Evolutionary conservation across 2,888 invertebrate species (phyloP).

Genomic region (Melanotus villosus): DNA sequence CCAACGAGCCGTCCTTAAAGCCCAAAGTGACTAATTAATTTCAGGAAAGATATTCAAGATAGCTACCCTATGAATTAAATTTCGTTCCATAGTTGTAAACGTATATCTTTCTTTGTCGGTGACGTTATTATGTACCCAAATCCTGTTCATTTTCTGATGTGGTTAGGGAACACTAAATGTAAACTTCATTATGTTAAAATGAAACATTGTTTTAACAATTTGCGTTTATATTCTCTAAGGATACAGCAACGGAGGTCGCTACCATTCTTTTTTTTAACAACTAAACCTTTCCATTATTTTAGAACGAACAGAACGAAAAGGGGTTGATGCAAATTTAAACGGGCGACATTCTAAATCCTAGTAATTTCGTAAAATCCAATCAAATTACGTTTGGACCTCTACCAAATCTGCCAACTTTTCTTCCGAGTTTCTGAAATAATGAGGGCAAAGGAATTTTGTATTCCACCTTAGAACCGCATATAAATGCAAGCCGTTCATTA

Average conservation of each 20-base stretch:
- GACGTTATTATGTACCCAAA: neutral
- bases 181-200: neutral
- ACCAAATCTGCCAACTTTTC: slow-evolving; percentile 28
- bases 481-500: neutral
- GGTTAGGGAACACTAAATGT: neutral
- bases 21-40: slow-evolving; percentile 30
- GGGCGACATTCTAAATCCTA: slow-evolving; percentile 24
- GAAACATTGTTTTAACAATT: slow-evolving; percentile 1
- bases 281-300: slow-evolving; percentile 10
- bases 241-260: neutral
- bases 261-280: neutral
- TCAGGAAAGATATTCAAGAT: slow-evolving; percentile 21
- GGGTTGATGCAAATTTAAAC: slow-evolving; percentile 13
- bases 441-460: slow-evolving; percentile 18
- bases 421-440: slow-evolving; percentile 25
- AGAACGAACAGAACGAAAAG: slow-evolving; percentile 6
- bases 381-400: slow-evolving; percentile 24
- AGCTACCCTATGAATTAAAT: slow-evolving; percentile 17
- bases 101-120: neutral
- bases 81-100: slow-evolving; percentile 4
- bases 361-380: slow-evolving; percentile 33
- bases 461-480: neutral
- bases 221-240: neutral
- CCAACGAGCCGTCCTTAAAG: slow-evolving; percentile 17
- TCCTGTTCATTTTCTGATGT: slow-evolving; percentile 2